Conservation (phyloP, 2,888 invertebrate species). For the Rhaphigaster nebulosa region DNA sequence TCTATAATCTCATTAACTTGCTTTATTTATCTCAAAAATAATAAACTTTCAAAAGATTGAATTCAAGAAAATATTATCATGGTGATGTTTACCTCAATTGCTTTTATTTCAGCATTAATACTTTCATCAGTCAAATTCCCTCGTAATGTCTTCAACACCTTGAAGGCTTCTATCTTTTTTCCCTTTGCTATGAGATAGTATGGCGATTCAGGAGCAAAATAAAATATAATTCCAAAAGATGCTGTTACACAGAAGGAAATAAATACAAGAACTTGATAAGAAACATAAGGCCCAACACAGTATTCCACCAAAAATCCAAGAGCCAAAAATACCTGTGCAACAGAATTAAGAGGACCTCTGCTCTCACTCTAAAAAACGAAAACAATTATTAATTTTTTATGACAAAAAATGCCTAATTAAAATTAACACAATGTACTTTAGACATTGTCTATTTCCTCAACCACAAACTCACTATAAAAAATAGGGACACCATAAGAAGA, state of each 20-base stretch:
- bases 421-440: neutral
- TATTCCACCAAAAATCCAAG: conserved; percentile 58
- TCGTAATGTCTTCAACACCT: conserved; percentile 29
- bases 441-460: neutral
- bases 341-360: conserved; percentile 52
- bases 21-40: too few relatives aligned
- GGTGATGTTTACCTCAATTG: conserved; percentile 36
- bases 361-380: conserved; percentile 41
- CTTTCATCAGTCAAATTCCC: conserved; percentile 23
- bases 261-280: neutral
- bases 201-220: conserved; percentile 51
- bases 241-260: conserved; percentile 36
- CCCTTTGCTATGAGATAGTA: conserved; percentile 46
- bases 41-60: neutral
- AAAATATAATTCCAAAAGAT: conserved; percentile 45
- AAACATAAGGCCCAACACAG: conserved; percentile 56
- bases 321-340: conserved; percentile 50
- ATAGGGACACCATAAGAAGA: too few relatives aligned
- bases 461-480: too few relatives aligned
- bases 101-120: conserved; percentile 41
- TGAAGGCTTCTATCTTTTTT: conserved; percentile 18
- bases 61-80: neutral
- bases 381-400: neutral
- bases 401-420: neutral
- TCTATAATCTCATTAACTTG: too few relatives aligned